phyloP scores from a whole-genome alignment of 1,140 invertebrate species.

The Ephestia elutella region DNA sequence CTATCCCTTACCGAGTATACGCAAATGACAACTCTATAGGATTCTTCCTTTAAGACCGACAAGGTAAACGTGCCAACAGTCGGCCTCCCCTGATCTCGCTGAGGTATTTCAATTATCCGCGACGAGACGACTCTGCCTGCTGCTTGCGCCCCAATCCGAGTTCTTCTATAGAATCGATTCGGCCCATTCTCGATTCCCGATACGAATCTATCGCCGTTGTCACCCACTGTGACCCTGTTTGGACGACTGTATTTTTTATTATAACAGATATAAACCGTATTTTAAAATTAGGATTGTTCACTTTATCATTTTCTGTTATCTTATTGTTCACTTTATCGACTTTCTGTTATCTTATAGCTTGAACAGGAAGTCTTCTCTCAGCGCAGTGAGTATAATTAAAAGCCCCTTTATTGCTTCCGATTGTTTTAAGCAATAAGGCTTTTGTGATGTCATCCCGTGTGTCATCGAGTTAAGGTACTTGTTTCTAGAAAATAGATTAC shows the following conservation, averaged over 20 bases:
- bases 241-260: neutral
- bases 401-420: neutral
- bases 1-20: too few species aligned
- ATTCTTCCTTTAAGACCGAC: too few species aligned
- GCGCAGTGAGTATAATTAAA: too few species aligned
- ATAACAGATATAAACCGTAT: neutral
- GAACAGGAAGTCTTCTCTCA: too few species aligned
- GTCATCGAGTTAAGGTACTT: neutral
- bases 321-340: too few species aligned
- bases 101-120: conserved; percentile 1
- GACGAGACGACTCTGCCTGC: neutral
- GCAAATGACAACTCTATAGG: too few species aligned
- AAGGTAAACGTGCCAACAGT: neutral
- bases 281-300: neutral
- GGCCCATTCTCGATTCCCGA: neutral
- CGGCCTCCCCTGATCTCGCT: neutral
- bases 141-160: neutral
- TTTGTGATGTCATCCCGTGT: neutral
- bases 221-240: neutral
- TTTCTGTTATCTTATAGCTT: too few species aligned
- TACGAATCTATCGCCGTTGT: neutral
- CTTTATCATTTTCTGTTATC: neutral
- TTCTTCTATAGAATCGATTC: neutral
- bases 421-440: neutral
- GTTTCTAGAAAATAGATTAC: conserved; percentile 3